Base-by-base conservation (phyloP, 2,888 invertebrate genomes). In the Diaperis boleti region DNA sequence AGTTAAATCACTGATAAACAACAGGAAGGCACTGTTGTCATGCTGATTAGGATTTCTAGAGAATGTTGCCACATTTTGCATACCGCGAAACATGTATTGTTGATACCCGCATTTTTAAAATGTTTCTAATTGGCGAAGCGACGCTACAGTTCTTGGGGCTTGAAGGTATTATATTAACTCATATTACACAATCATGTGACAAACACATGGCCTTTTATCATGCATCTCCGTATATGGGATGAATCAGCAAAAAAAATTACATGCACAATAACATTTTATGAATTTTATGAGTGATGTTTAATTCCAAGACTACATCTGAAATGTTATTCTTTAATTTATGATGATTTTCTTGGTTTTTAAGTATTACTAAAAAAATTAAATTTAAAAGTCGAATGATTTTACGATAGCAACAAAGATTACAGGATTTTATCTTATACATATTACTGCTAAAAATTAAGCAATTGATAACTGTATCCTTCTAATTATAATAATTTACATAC, bases 181-280 rank as follows among this genome's bases (percentile, higher is more conserved):
- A 33, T 35, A 20, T 50, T 50, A 37, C 22, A 37, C 37, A 50
- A 50, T 37, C 20, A 11, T 50, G 13, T 8, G 13, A 52, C 37
- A 22, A 50, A 47, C 33, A 49, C n/a, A 49, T 33, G 11, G 4
- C 31, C 47, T 35, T 45, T 17, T 52, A 52, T 52, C 52, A 22
- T 14, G 15, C 52, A 10, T 52, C 22, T 39, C 33, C 33, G 31
- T 52, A 22, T 39, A 52, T 39, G 37, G 39, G 14, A 22, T 52
- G 52, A 52, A 39, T 52, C 52, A 39, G 52, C 52, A 52, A 17
- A 33, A 50, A 14, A 3, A 29, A 5, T 33, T 33, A 15, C 1
- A 47, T 44, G 44, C 22, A 6, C 26, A 44, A 44, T 22, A 8
- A 45, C 22, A 45, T 29, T 22, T 45, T 10, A 47, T 3, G 11